Conservation (phyloP, 2,888 invertebrate species). For the Camponotus fellah region DNA sequence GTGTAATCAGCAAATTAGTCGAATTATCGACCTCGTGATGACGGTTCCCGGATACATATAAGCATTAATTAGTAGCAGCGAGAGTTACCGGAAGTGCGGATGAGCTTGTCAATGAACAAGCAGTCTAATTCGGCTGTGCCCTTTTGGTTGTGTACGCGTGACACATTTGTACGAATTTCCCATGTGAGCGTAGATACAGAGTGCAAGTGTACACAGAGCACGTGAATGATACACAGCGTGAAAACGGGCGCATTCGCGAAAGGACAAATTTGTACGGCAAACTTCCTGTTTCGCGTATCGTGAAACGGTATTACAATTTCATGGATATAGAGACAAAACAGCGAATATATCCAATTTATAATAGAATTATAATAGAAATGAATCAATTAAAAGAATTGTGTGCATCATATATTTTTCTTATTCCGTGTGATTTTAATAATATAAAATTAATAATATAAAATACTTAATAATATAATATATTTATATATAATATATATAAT, state of each 20-base stretch:
- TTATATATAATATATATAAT: no score
- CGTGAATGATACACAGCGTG: constrained; percentile 49
- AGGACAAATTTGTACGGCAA: constrained; percentile 50
- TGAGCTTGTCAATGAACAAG: constrained; percentile 56
- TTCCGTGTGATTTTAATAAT: not conserved
- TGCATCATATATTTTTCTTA: not conserved
- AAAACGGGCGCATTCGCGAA: constrained; percentile 50
- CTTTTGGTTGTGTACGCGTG: constrained; percentile 54
- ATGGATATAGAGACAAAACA: not conserved
- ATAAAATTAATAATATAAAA: not conserved
- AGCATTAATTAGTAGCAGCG: constrained; percentile 67
- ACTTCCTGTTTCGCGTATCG: constrained; percentile 36
- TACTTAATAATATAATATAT: not conserved
- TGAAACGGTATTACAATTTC: constrained; percentile 44
- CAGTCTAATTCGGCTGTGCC: constrained; percentile 63
- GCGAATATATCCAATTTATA: not conserved
- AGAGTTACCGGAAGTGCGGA: constrained; percentile 64
- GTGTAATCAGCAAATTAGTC: constrained; percentile 51
- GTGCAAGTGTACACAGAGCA: constrained; percentile 44
- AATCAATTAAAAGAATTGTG: not conserved
- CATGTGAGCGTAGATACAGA: constrained; percentile 58
- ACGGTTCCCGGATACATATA: constrained; percentile 37
- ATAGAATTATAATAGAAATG: constrained; percentile 29
- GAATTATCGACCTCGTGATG: constrained; percentile 51
- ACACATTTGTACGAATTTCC: constrained; percentile 68